Evolutionary conservation across 2,888 invertebrate species (phyloP).

Genomic region (Tanypteryx hageni): DNA sequence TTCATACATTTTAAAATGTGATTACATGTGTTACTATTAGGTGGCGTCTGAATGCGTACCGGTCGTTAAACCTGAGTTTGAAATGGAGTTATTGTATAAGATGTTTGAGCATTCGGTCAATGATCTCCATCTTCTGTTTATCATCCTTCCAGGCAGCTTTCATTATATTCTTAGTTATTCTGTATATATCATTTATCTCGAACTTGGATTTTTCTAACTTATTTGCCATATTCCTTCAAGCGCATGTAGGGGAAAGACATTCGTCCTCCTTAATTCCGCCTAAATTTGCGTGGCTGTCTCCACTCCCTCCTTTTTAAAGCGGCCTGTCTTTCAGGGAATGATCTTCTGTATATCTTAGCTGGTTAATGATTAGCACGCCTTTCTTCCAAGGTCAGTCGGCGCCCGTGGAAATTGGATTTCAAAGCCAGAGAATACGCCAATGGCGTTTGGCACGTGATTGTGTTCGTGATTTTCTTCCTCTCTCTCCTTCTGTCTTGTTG

Average conservation of each 20-base stretch:
- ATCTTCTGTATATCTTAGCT: neutral
- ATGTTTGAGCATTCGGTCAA: too few species aligned
- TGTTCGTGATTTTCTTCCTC: neutral
- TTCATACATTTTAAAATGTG: neutral
- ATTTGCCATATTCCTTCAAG: too few species aligned
- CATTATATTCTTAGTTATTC: too few species aligned
- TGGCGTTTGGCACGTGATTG: neutral
- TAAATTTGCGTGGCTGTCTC: neutral
- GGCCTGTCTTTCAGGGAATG: neutral
- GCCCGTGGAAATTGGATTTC: slow-evolving; percentile 10
- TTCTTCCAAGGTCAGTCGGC: neutral
- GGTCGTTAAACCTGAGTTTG: too few species aligned
- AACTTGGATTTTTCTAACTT: too few species aligned
- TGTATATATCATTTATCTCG: too few species aligned
- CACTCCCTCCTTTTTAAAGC: neutral
- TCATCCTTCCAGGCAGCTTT: too few species aligned
- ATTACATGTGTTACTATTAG: neutral
- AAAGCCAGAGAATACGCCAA: slow-evolving; percentile 7
- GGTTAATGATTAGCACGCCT: neutral
- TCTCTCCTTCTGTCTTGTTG: neutral
- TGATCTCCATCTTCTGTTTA: too few species aligned
- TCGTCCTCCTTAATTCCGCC: neutral
- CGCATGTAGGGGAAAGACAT: neutral
- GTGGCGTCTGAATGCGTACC: too few species aligned
- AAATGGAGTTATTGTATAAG: too few species aligned